phyloP scores from a whole-genome alignment of 1,140 invertebrate species.

The Asbolus verrucosus region DNA sequence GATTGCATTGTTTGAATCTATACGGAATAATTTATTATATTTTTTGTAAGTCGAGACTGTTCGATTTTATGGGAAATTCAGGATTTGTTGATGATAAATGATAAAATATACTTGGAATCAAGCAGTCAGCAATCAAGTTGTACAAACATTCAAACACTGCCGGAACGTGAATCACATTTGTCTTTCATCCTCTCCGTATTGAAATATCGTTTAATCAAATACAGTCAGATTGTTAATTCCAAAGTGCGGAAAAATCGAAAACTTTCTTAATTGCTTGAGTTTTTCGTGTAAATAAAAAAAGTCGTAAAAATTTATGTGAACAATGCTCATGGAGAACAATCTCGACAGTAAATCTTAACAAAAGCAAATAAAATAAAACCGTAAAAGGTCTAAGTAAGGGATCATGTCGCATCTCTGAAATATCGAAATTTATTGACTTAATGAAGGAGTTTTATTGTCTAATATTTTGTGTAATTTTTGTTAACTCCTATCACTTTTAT shows the following conservation, averaged over 20 bases:
- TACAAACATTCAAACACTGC: slow-evolving; percentile 42
- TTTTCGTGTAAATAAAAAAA: neutral
- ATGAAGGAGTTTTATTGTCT: slow-evolving; percentile 31
- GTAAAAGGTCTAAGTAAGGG: slow-evolving; percentile 28
- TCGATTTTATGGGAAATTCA: slow-evolving; percentile 24
- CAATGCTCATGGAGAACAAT: slow-evolving; percentile 10
- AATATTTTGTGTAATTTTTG: slow-evolving; percentile 31
- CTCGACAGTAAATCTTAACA: slow-evolving; percentile 34
- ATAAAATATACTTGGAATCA: slow-evolving; percentile 42
- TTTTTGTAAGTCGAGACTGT: neutral
- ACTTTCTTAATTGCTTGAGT: neutral
- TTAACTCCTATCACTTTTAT: slow-evolving; percentile 13
- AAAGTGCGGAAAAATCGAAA: neutral
- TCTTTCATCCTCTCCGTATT: slow-evolving; percentile 38
- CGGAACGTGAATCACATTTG: slow-evolving; percentile 44
- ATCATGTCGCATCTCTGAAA: slow-evolving; percentile 34
- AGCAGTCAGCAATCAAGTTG: slow-evolving; percentile 44
- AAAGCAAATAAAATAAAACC: slow-evolving; percentile 40
- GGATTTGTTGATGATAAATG: slow-evolving; percentile 44
- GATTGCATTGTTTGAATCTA: slow-evolving; percentile 5
- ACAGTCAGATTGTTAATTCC: slow-evolving; percentile 31
- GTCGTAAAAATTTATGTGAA: slow-evolving; percentile 25
- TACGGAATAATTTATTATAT: neutral
- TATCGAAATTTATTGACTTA: slow-evolving; percentile 41
- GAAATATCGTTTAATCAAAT: slow-evolving; percentile 41